Evolutionary conservation across 2,113 vertebrate genomes (phyloP).

Genomic region (Pseudorhombus dupliciocellatus): DNA sequence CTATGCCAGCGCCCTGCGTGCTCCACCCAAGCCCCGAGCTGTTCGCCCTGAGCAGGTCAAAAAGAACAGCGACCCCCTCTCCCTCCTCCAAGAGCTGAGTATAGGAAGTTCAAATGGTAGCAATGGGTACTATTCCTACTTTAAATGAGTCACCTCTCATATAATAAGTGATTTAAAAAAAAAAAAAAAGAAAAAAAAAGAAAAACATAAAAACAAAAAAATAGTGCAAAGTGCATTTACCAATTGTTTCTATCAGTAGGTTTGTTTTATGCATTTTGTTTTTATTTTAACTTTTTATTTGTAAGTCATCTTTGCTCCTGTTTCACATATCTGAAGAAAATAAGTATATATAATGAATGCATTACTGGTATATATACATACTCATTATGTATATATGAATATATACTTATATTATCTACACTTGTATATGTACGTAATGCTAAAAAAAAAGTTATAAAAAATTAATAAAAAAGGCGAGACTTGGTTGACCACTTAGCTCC

Average conservation of each 20-base stretch:
- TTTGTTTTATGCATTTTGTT: conserved; percentile 81
- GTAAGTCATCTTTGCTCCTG: conserved; percentile 76
- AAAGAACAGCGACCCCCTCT: conserved; percentile 97
- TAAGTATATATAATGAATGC: conserved; percentile 80
- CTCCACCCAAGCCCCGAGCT: conserved; percentile 94
- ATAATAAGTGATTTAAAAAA: conserved; percentile 73
- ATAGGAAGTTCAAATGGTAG: conserved; percentile 98
- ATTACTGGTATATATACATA: conserved; percentile 82
- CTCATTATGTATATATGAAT: conserved; percentile 82
- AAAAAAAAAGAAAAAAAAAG: conserved; percentile 77
- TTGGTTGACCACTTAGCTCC: conserved; percentile 82
- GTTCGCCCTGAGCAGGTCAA: conserved; percentile 92
- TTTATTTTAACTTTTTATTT: conserved; percentile 85
- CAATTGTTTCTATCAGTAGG: conserved; percentile 86
- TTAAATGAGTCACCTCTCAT: conserved; percentile 88
- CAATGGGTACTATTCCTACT: conserved; percentile 99
- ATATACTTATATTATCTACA: conserved; percentile 82
- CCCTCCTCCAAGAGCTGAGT: conserved; percentile 98
- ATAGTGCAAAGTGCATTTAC: conserved; percentile 78
- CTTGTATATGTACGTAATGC: conserved; percentile 78
- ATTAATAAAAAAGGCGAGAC: conserved; percentile 64
- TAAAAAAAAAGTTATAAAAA: conserved; percentile 60
- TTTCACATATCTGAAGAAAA: conserved; percentile 81
- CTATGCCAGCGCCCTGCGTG: conserved; percentile 95
- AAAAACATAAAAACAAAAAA: conserved; percentile 66